phyloP scores from a whole-genome alignment of 2,113 vertebrate genomes.

The Nycticryphes semicollaris region DNA sequence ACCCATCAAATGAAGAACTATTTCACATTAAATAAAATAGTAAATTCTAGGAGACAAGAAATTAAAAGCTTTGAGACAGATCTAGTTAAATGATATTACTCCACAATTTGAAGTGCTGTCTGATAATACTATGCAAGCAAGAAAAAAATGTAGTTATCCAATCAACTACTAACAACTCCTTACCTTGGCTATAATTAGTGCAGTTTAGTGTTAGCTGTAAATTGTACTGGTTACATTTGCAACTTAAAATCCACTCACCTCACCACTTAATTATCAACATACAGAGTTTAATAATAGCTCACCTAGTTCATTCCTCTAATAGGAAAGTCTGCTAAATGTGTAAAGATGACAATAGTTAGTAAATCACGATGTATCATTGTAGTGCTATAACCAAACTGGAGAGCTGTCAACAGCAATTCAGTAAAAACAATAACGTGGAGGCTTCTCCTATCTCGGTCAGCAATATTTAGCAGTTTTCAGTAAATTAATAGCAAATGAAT shows the following conservation, averaged over 20 bases:
- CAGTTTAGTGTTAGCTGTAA: neutral
- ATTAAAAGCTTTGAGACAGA: neutral
- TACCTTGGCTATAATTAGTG: constrained; percentile 23
- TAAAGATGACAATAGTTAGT: neutral
- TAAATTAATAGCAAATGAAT: neutral
- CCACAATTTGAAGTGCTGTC: neutral
- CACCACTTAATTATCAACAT: neutral
- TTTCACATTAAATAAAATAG: neutral
- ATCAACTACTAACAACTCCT: constrained; percentile 9
- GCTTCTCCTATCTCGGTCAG: neutral
- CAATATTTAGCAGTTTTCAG: neutral
- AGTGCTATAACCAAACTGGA: neutral
- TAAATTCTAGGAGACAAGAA: neutral
- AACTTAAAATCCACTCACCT: neutral
- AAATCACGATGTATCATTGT: neutral
- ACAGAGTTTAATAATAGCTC: neutral
- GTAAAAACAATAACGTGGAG: neutral
- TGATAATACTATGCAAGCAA: neutral
- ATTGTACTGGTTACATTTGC: neutral
- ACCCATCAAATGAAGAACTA: neutral
- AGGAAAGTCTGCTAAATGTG: neutral
- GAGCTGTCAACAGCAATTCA: neutral
- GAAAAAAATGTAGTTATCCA: neutral
- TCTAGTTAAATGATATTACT: neutral
- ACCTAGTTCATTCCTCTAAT: neutral